These are phyloP conservation scores for Bubo blakistoni DNA, from an alignment of 2,113 vertebrate genomes.

Conservation along the genomic window DNA sequence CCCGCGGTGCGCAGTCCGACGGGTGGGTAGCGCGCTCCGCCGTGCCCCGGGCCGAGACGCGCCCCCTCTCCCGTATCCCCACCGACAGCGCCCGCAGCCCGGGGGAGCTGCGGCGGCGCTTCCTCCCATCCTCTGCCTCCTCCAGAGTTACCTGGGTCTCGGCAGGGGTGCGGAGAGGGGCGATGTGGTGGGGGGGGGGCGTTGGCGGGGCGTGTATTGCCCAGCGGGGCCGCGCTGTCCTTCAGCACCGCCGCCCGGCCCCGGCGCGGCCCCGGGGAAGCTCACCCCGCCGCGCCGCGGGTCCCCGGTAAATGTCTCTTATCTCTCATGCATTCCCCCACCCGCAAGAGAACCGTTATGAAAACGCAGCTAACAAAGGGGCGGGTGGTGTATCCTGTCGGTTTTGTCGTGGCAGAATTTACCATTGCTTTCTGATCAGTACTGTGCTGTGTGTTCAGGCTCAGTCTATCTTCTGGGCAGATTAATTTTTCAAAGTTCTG, in stretches of 20 bases:
- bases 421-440: not conserved
- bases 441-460: rapidly evolving
- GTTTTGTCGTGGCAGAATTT: not conserved
- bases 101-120: not conserved
- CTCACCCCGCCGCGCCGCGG: rapidly evolving
- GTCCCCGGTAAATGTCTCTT: rapidly evolving
- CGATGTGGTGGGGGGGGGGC: too few species aligned
- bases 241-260: not conserved
- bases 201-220: not conserved
- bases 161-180: not conserved
- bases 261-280: not conserved
- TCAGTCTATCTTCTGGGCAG: not conserved
- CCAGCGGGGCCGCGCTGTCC: not conserved
- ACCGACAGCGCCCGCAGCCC: not conserved
- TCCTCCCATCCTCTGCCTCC: rapidly evolving
- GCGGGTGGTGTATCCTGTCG: rapidly evolving
- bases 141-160: not conserved
- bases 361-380: not conserved
- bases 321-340: rapidly evolving
- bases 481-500: slow-evolving; percentile 3
- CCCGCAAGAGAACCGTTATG: rapidly evolving
- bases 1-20: not conserved
- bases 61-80: rapidly evolving
- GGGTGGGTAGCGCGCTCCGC: not conserved
- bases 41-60: not conserved